These are phyloP conservation scores for Enteromius paludinosus DNA, from an alignment of 2,797 vertebrate species.

Conservation along the genomic window DNA sequence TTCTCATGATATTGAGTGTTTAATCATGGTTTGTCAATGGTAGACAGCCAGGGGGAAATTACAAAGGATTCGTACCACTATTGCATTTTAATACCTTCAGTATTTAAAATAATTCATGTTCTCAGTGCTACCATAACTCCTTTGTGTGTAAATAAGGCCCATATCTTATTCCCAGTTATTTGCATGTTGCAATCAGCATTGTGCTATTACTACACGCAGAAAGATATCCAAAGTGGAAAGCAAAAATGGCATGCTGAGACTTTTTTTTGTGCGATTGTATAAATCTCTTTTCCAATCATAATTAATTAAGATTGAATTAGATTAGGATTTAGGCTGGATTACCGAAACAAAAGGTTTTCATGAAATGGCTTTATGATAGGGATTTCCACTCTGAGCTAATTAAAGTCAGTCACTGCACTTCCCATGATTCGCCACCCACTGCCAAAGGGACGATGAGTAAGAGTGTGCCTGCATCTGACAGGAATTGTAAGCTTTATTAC, in stretches of 20 bases:
- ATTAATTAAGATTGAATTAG: slow-evolving; percentile 67
- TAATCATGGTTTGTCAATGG: slow-evolving; percentile 15
- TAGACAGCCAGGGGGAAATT: not conserved
- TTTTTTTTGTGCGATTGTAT: not conserved
- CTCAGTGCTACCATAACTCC: not conserved
- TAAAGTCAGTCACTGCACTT: slow-evolving; percentile 51
- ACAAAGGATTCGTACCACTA: not conserved
- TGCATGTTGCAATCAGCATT: not conserved
- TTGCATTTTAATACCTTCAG: not conserved
- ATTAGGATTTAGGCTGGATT: slow-evolving; percentile 62
- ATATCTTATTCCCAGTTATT: not conserved
- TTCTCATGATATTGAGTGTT: slow-evolving; percentile 8
- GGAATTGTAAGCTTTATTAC: slow-evolving; percentile 10
- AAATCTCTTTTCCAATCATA: slow-evolving; percentile 52
- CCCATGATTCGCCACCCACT: slow-evolving; percentile 22
- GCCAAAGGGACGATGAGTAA: slow-evolving; percentile 48
- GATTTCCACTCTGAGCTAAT: slow-evolving; percentile 62
- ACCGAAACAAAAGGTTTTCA: slow-evolving; percentile 59
- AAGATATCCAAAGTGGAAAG: slow-evolving; percentile 18
- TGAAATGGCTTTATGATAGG: slow-evolving; percentile 55
- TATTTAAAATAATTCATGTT: not conserved
- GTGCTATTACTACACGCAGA: not conserved
- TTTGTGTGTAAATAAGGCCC: not conserved
- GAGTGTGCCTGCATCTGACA: slow-evolving; percentile 6
- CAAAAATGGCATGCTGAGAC: slow-evolving; percentile 27